Evolutionary conservation across 2,888 invertebrate species (phyloP).

Genomic region (Sthenelais limicola): DNA sequence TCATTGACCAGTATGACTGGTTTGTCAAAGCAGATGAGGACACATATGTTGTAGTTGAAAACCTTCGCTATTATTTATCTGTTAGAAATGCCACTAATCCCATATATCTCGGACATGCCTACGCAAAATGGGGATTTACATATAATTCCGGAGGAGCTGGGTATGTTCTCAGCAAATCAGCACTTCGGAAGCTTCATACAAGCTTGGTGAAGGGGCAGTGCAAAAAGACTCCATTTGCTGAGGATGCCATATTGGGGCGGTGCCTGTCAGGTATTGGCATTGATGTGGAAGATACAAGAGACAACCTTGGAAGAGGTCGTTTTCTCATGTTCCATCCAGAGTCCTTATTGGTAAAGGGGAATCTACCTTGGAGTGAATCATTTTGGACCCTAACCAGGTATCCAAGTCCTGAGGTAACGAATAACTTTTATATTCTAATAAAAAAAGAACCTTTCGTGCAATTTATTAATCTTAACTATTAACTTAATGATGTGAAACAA

Average conservation of each 20-base stretch:
- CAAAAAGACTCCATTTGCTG: neutral
- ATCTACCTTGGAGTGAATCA: constrained; percentile 26
- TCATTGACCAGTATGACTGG: constrained; percentile 87
- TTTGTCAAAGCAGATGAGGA: constrained; percentile 98
- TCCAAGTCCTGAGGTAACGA: constrained; percentile 42
- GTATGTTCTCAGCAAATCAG: constrained; percentile 92
- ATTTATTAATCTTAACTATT: no score
- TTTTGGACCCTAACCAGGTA: constrained; percentile 41
- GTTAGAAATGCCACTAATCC: neutral
- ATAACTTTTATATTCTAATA: no score
- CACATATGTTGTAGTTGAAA: constrained; percentile 96
- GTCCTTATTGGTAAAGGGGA: constrained; percentile 25
- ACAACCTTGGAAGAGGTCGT: constrained; percentile 38
- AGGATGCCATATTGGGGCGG: constrained; percentile 34
- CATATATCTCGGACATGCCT: constrained; percentile 77
- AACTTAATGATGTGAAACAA: no score
- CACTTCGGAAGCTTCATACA: constrained; percentile 73
- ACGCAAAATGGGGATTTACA: neutral
- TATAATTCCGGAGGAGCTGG: constrained; percentile 77
- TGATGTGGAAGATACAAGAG: constrained; percentile 35
- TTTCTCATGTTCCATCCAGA: constrained; percentile 45
- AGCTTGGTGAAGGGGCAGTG: constrained; percentile 42
- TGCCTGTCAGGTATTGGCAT: constrained; percentile 43
- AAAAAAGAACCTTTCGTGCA: no score
- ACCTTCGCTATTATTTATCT: constrained; percentile 70